Conservation (phyloP, 2,113 vertebrate species). For the Mugil cephalus region DNA sequence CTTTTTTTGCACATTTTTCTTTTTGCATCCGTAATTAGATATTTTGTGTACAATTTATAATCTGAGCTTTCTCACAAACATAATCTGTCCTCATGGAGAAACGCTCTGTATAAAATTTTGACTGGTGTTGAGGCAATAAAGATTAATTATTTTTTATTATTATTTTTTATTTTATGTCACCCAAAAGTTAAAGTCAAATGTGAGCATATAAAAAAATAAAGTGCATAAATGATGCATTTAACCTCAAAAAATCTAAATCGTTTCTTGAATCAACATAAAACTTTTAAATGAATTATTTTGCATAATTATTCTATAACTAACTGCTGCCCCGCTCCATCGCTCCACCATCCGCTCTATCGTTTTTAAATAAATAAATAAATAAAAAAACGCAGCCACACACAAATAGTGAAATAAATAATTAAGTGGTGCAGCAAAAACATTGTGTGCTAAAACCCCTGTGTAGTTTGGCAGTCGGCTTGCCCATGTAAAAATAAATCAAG, state of each 20-base stretch:
- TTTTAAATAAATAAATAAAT: conserved; percentile 34
- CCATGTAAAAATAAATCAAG: conserved; percentile 90
- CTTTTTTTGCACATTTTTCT: background rate
- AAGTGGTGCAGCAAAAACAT: conserved; percentile 84
- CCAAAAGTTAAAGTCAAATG: conserved; percentile 11
- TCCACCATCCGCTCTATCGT: conserved; percentile 27
- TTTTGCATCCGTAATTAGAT: background rate
- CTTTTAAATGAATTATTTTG: conserved; percentile 22
- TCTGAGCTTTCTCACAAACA: no score
- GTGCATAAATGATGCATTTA: background rate
- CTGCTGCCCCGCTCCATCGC: conserved; percentile 36
- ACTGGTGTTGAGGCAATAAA: background rate
- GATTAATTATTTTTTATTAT: background rate
- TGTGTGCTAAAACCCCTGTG: conserved; percentile 88
- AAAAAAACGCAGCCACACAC: conserved; percentile 50
- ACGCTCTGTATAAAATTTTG: background rate
- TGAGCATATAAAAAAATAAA: no score
- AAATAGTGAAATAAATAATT: conserved; percentile 78
- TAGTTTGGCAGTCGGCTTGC: conserved; percentile 85
- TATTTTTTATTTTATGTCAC: no score
- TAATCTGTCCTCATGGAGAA: background rate
- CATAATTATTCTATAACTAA: conserved; percentile 13
- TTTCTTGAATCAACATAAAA: background rate
- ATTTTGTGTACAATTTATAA: background rate
- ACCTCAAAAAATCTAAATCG: background rate